A percentile compares a stretch with the other conserved stretches of the same genome.
These are phyloP conservation scores for Plagiodera versicolora DNA, from an alignment of 2,888 invertebrate species.

Conservation along the genomic window DNA sequence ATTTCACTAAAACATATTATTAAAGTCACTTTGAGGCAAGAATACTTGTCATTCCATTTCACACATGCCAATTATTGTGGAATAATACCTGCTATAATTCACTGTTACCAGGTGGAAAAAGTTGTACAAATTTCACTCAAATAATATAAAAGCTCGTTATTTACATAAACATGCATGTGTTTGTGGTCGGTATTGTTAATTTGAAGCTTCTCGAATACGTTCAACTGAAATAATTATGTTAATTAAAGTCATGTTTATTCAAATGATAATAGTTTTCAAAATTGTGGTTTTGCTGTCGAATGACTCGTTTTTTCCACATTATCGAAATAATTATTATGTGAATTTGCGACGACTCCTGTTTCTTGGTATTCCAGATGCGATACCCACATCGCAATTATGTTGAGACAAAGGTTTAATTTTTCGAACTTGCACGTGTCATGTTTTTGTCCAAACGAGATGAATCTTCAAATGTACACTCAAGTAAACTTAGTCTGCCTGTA, in stretches of 20 bases:
- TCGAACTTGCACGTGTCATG: too few species aligned
- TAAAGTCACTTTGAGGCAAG: slow-evolving; percentile 24
- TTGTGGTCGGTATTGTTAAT: background rate
- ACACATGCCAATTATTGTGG: slow-evolving; percentile 31
- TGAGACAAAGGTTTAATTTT: too few species aligned
- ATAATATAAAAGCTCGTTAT: background rate
- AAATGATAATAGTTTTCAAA: background rate
- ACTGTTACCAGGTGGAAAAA: background rate
- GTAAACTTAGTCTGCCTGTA: too few species aligned
- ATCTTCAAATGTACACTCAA: too few species aligned
- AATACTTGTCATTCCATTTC: slow-evolving; percentile 37
- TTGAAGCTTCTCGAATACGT: background rate
- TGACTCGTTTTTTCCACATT: background rate
- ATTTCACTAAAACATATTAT: background rate
- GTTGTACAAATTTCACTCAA: background rate
- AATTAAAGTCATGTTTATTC: background rate
- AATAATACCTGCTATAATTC: slow-evolving; percentile 7
- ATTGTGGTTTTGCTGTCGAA: background rate
- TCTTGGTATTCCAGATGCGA: background rate
- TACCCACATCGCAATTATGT: background rate
- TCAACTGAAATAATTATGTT: background rate
- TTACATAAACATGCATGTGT: background rate
- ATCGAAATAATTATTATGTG: background rate
- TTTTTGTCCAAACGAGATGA: too few species aligned
- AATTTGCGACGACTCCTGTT: background rate